These are phyloP conservation scores for Echinarachnius parma DNA, from an alignment of 53 echinoderm and acorn worm species.

Conservation along the genomic window DNA sequence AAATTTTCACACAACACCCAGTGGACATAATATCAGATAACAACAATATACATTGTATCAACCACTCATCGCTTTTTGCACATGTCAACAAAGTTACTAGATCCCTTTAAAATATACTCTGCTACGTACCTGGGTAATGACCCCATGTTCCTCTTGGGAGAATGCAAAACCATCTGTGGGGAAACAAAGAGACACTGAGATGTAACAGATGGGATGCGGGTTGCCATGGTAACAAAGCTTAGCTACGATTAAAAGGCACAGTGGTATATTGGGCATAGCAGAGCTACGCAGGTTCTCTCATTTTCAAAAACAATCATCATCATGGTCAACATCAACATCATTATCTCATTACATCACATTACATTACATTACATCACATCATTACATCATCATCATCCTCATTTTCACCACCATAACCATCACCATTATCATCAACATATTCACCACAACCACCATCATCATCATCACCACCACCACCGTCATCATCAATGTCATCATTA, in stretches of 20 bases:
- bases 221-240: neutral
- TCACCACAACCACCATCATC: neutral
- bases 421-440: neutral
- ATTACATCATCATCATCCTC: conserved; percentile 3
- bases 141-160: conserved; percentile 99
- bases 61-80: no score
- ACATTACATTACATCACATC: neutral
- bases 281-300: neutral
- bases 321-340: neutral
- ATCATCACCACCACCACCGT: neutral
- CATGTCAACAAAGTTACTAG: no score
- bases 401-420: no score
- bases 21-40: no score
- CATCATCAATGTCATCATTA: no score
- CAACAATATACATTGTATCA: no score
- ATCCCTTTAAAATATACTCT: no score
- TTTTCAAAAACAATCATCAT: neutral
- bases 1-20: no score
- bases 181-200: conserved; percentile 29
- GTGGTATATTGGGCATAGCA: conserved; percentile 2
- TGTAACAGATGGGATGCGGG: conserved; percentile 29
- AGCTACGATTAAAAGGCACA: conserved; percentile 20
- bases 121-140: conserved; percentile 77
- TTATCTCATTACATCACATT: neutral
- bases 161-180: conserved; percentile 95